Evolutionary conservation across 2,797 vertebrate genomes (phyloP).

Genomic region (Lophius americanus): DNA sequence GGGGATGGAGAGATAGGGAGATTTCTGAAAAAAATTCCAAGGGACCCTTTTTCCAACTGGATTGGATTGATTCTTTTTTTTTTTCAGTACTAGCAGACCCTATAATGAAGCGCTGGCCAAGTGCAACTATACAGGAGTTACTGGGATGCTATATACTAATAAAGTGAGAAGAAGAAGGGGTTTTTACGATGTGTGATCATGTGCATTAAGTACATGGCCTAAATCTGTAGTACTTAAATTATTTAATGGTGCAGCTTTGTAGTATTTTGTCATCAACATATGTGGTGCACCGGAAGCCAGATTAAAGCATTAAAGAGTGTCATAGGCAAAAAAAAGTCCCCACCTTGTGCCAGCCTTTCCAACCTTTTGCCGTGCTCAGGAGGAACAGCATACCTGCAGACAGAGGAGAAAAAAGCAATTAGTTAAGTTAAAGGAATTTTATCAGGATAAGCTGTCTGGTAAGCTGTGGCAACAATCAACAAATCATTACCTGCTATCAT

Average conservation of each 20-base stretch:
- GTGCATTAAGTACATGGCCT: conserved; percentile 3
- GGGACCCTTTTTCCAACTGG: too few species aligned
- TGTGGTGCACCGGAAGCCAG: not conserved
- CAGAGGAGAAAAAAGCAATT: conserved; percentile 7
- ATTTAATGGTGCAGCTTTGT: not conserved
- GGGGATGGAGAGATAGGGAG: not conserved
- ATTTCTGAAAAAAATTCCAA: not conserved
- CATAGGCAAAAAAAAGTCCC: conserved; percentile 29
- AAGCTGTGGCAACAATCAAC: not conserved
- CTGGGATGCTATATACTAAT: not conserved
- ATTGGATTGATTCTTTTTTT: too few species aligned
- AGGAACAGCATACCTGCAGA: conserved; percentile 80
- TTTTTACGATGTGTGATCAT: not conserved
- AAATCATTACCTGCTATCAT: not conserved
- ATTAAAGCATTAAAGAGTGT: not conserved
- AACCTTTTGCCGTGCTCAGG: conserved; percentile 84
- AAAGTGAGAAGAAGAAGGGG: not conserved
- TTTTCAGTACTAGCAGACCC: too few species aligned
- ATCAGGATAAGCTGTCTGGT: not conserved
- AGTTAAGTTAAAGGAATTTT: not conserved
- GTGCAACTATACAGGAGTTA: not conserved
- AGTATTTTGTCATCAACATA: conserved; percentile 1
- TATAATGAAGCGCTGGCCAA: too few species aligned
- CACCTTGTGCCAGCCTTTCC: conserved; percentile 84
- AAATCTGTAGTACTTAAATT: not conserved